Evolutionary conservation across 2,888 invertebrate genomes (phyloP), one percentile per base, ranked within the genome.

Genomic region (Hydriomena furcata): DNA sequence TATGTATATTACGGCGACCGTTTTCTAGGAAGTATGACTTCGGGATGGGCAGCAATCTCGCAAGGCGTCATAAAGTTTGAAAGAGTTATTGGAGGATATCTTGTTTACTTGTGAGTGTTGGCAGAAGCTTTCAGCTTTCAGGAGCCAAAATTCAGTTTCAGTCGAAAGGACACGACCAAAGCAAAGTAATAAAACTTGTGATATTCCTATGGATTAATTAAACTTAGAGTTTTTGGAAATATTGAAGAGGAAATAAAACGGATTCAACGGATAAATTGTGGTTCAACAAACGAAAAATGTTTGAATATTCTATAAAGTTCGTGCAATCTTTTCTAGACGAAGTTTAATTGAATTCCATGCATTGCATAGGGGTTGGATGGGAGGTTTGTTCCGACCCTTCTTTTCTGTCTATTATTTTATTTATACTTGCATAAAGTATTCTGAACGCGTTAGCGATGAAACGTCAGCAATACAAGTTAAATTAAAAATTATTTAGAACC

Each of bases 1-100:
- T n/a, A n/a, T n/a, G n/a, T 7, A 6, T 25, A 25, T n/a, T n/a
- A 1, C 1, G 7, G 25, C 6, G 7, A 6, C 25, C 1, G n/a
- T 25, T 1, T 25, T 25, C 8, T 3, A 6, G 7, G 25, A 25
- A 25, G 1, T 2, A 25, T 6, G n/a, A 4, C 2, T n/a, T 1
- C 53, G 60, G 53, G 55, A 52, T 57, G 44, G 47, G 53, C 54
- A 56, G 28, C 37, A 27, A 37, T 45, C 7, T 45, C n/a, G n/a
- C n/a, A n/a, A n/a, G n/a, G n/a, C 35, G 7, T 12, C 30, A 34
- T 30, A 43, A 32, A 46, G 11, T 35, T 27, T 3, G 7, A 12
- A 12, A 37, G 23, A 24, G n/a, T n/a, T 51, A 40, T 41, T 12
- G 13, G 12, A 34, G 30, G n/a, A 31, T 12, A 34, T 8, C 7